These are phyloP conservation scores for Hypothenemus hampei DNA, from an alignment of 1,140 invertebrate species.

Conservation along the genomic window DNA sequence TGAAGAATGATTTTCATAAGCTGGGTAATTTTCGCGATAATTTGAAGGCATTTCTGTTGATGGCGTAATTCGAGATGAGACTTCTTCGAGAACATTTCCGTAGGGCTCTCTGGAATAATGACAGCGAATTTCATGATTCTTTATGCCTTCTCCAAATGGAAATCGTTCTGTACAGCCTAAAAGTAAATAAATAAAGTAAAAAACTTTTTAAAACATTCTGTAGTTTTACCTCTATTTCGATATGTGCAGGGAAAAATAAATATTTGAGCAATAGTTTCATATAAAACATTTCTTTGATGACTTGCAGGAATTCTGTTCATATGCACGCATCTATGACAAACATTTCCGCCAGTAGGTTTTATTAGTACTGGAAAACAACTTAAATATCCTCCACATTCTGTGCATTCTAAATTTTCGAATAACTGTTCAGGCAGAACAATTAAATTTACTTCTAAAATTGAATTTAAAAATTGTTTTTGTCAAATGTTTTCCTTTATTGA, in stretches of 20 bases:
- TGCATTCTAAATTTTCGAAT: conserved; percentile 34
- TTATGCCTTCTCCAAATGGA: conserved; percentile 33
- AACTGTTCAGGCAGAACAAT: conserved; percentile 36
- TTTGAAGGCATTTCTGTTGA: too few species aligned
- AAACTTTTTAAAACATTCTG: background rate
- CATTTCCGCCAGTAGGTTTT: conserved; percentile 32
- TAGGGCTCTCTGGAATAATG: conserved; percentile 18
- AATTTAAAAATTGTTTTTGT: too few species aligned
- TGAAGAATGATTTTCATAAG: too few species aligned
- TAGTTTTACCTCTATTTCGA: conserved; percentile 18
- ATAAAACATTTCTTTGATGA: conserved; percentile 31
- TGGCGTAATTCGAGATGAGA: too few species aligned
- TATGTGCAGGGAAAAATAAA: conserved; percentile 39
- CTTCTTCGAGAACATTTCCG: too few species aligned
- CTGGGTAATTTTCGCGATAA: too few species aligned
- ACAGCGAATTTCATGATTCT: conserved; percentile 38
- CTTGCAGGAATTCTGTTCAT: conserved; percentile 29
- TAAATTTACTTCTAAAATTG: too few species aligned
- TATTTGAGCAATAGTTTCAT: conserved; percentile 32
- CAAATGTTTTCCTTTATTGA: too few species aligned
- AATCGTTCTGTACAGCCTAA: conserved; percentile 29
- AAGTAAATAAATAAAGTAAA: conserved; percentile 1
- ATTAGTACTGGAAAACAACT: conserved; percentile 36
- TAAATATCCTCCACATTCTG: conserved; percentile 35
- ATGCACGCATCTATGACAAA: conserved; percentile 39